Evolutionary conservation across 2,888 invertebrate genomes (phyloP).

Genomic region (Tethea ocularis): DNA sequence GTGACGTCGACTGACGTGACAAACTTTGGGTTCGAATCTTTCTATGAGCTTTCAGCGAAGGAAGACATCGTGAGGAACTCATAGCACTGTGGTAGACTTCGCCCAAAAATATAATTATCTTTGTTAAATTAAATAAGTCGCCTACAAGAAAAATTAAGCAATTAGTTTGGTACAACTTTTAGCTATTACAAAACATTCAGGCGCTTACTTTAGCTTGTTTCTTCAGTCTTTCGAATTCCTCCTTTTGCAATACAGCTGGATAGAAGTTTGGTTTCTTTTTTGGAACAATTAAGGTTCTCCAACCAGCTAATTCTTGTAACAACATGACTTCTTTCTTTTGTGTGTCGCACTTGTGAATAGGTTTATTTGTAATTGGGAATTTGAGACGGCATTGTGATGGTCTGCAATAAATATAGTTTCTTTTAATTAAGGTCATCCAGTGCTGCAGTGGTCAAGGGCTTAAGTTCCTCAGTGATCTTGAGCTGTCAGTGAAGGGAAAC

Average conservation of each 20-base stretch:
- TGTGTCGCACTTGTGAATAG: constrained; percentile 73
- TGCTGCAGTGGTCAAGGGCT: no score
- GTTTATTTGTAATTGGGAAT: constrained; percentile 65
- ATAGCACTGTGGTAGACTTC: no score
- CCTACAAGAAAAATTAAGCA: neutral
- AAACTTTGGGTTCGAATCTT: no score
- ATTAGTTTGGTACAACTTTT: neutral
- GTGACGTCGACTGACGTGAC: no score
- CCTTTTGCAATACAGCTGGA: constrained; percentile 84
- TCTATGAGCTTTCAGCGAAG: no score
- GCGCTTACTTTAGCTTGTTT: constrained; percentile 81
- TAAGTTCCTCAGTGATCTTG: no score
- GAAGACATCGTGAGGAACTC: no score
- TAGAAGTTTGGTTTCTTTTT: constrained; percentile 76
- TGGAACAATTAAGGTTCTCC: constrained; percentile 78
- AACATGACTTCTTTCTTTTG: constrained; percentile 49
- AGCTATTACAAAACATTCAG: neutral
- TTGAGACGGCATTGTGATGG: constrained; percentile 75
- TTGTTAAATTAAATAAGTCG: no score
- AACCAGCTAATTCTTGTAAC: constrained; percentile 68
- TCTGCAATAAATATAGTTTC: constrained; percentile 39
- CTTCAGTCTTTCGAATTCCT: constrained; percentile 84
- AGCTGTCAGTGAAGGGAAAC: no score
- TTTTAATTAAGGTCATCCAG: no score
- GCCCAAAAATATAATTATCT: no score